phyloP scores from a whole-genome alignment of 2,888 invertebrate species.

The Ectropis crepuscularia region DNA sequence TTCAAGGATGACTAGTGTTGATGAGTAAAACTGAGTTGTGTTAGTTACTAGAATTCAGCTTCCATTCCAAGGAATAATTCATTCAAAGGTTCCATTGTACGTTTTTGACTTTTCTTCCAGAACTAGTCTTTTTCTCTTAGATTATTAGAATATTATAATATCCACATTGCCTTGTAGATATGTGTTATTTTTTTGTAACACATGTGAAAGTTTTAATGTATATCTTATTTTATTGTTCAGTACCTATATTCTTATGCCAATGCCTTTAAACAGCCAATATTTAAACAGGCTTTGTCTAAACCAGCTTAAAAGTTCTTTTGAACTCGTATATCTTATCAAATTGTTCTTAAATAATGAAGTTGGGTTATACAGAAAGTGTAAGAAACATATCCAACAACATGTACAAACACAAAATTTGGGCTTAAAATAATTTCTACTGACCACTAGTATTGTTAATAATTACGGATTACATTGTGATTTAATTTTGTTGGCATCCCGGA shows the following conservation, averaged over 20 bases:
- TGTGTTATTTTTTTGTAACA: neutral
- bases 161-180: neutral
- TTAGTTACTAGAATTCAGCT: no score
- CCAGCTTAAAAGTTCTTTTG: neutral
- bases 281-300: conserved; percentile 4
- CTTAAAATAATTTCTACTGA: no score
- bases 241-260: conserved; percentile 1
- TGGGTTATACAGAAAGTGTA: neutral
- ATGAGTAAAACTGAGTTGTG: no score
- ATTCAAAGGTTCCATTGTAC: neutral
- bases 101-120: neutral
- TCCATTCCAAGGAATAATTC: no score
- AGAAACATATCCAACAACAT: no score
- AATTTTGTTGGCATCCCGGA: no score
- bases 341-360: conserved; percentile 1
- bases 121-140: no score
- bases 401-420: neutral
- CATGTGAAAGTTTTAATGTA: no score
- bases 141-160: no score
- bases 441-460: no score
- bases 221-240: neutral
- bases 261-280: conserved; percentile 1
- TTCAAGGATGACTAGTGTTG: neutral
- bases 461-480: no score
- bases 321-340: neutral